Evolutionary conservation across 2,888 invertebrate genomes (phyloP), one percentile per base, ranked within the genome.

Genomic region (Leptopilina myrica): DNA sequence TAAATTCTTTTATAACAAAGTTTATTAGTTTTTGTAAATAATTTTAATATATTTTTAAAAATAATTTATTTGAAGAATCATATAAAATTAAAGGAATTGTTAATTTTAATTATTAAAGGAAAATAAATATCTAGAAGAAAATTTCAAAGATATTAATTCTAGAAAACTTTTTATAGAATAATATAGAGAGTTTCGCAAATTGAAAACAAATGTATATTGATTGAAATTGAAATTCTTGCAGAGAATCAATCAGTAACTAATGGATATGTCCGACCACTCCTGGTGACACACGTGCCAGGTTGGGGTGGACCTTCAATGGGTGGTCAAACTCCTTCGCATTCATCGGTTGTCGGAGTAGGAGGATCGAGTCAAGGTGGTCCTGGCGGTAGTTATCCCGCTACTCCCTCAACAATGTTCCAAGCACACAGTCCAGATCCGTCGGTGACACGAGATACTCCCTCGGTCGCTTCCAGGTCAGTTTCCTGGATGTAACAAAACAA

Each of bases 261-360:
- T 92, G 97, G 97, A 0, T 98, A 98, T 92, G 97, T 98, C 81
- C 96, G 95, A 90, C 97, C 97, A 40, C 93, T 95, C 76, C 93
- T 98, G 86, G 96, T 96, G 85, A 97, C 97, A 0, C 96, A 96
- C 80, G 95, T 98, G 66, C 97, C 97, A 59, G 95, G 95, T 83
- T 94, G 93, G 92, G 93, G 93, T 82, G 92, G 92, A 46, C 92
- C 92, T 3, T 91, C 91, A 6, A 87, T 89, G 79, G 92, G 92
- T n/a, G 87, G 89, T 76, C 89, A 89, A 80, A 91, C 90, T n/a
- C 91, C 90, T 9, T 90, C 90, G 2, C 92, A 91, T 76, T 91
- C 89, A 15, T 91, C 89, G 20, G 86, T 89, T 46, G 88, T 88
- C 46, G 90, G 91, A 5, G 86, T 90, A 7, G 94, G 95, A 84